Base-by-base conservation (phyloP, 2,888 invertebrate species). In the Opisthograptis luteolata region DNA sequence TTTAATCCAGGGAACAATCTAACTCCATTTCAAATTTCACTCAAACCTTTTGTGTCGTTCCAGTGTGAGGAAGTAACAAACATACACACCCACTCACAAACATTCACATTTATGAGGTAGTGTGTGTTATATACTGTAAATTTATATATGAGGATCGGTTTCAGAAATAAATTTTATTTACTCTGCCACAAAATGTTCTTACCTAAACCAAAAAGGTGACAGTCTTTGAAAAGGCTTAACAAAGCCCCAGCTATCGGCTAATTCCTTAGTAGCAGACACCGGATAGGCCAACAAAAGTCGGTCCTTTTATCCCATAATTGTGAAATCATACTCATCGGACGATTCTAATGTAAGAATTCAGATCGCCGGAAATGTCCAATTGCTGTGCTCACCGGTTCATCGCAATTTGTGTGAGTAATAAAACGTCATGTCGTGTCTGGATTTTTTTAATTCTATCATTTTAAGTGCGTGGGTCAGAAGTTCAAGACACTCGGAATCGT, bases 331-430 rank as follows among this genome's bases (percentile, higher is more conserved):
- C 31, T 45, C 28, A 13, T 45, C 44, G 35, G 30, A 10, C 22
- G 39, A 43, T 43, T 17, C 37, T 17, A 51, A 34, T 31, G 52
- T 37, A 46, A 40, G 53, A 41, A 55, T 50, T 48, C 46, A 34
- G 42, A 28, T 40, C 47, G 24, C 37, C 56, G 61, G 61, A 61
- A 59, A 50, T 25, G 17, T 15, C 46, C 61, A 62, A 62, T 62
- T 62, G 59, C 28, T 25, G 40, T 25, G 14, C 35, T 47, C 42
- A 28, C 15, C 44, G 35, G 17, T 53, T 59, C 55, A 59, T 62
- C 22, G 27, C 47, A 46, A 57, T 57, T 55, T 44, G 56, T 32
- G 17, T 14, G 31, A 37, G 45, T 43, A 50, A 39, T 43, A 49
- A 50, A 34, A 49, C 28, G 39, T n/a, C 39, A 34, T 44, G 39